Percentiles rank a stretch among this genome's conserved stretches.
These are phyloP conservation scores for Elegia similella DNA, from an alignment of 2,888 invertebrate genomes.

Conservation along the genomic window DNA sequence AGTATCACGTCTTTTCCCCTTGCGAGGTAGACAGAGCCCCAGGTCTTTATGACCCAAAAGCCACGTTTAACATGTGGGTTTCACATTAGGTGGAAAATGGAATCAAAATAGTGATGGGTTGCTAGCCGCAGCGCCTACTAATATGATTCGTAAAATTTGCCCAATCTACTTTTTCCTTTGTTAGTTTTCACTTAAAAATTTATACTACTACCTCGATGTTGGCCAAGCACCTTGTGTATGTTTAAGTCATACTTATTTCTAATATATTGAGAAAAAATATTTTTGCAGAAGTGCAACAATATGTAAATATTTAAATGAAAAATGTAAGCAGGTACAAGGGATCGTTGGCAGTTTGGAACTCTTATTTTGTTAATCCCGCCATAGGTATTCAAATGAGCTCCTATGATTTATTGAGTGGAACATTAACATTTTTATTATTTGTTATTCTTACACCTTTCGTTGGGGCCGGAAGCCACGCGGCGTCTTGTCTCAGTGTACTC, in stretches of 20 bases:
- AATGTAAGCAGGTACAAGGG: slow-evolving; percentile 43
- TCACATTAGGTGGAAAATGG: too few species aligned
- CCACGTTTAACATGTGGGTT: too few species aligned
- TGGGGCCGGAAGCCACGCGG: slow-evolving; percentile 80
- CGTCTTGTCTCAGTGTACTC: slow-evolving; percentile 76
- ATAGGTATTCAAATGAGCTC: slow-evolving; percentile 80
- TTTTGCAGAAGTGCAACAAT: slow-evolving; percentile 45
- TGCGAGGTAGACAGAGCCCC: too few species aligned
- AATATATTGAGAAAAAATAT: not conserved
- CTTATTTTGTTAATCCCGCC: slow-evolving; percentile 73
- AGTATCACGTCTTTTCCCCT: too few species aligned
- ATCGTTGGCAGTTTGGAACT: slow-evolving; percentile 58
- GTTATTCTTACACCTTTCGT: slow-evolving; percentile 80
- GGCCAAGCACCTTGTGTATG: too few species aligned
- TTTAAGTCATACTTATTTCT: not conserved
- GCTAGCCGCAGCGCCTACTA: too few species aligned
- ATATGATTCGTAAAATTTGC: too few species aligned
- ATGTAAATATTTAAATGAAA: slow-evolving; percentile 59
- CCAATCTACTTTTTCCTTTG: too few species aligned
- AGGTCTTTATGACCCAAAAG: too few species aligned
- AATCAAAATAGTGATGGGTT: too few species aligned
- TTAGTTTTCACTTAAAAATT: too few species aligned
- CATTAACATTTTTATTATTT: slow-evolving; percentile 83
- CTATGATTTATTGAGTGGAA: slow-evolving; percentile 83
- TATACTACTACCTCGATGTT: too few species aligned